Conservation (phyloP, 64 coral and sea anemone species). For the Stichodactyla helianthus region DNA sequence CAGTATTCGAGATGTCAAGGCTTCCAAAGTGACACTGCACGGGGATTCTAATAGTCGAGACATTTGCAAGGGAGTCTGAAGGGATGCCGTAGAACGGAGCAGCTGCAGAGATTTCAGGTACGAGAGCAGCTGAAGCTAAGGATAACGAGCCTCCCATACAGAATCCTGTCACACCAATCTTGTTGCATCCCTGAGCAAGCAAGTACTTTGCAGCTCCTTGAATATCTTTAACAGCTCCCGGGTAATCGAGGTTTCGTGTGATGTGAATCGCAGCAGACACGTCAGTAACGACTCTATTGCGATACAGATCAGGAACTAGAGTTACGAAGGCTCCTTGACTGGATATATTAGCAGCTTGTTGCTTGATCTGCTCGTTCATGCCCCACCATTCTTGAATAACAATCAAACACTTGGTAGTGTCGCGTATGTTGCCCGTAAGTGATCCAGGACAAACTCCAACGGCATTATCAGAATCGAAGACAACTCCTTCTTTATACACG, state of each 20-base stretch:
- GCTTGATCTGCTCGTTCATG: slow-evolving; percentile 94
- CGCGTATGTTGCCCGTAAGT: slow-evolving; percentile 51
- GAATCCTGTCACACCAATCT: slow-evolving; percentile 73
- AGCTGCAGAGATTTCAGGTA: slow-evolving; percentile 55
- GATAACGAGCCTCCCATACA: slow-evolving; percentile 68
- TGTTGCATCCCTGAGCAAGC: slow-evolving; percentile 51
- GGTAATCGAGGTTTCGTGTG: slow-evolving; percentile 23
- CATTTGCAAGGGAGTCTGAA: slow-evolving; percentile 9
- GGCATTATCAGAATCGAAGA: slow-evolving; percentile 57
- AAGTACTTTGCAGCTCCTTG: slow-evolving; percentile 51
- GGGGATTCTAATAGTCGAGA: slow-evolving; percentile 58
- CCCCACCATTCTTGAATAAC: slow-evolving; percentile 99
- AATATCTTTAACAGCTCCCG: slow-evolving; percentile 47
- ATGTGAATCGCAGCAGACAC: slow-evolving; percentile 24
- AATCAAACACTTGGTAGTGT: slow-evolving; percentile 57
- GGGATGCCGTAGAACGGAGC: slow-evolving; percentile 83
- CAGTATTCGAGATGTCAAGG: slow-evolving; percentile 25
- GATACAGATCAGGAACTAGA: slow-evolving; percentile 87
- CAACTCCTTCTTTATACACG: slow-evolving; percentile 65
- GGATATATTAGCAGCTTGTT: slow-evolving; percentile 70
- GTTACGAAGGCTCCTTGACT: slow-evolving; percentile 69
- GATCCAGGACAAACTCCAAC: slow-evolving; percentile 75
- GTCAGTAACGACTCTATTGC: slow-evolving; percentile 62
- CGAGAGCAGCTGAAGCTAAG: slow-evolving; percentile 50
- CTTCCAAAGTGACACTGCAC: slow-evolving; percentile 79